Evolutionary conservation across 2,113 vertebrate genomes (phyloP).

Genomic region (Bubo blakistoni): DNA sequence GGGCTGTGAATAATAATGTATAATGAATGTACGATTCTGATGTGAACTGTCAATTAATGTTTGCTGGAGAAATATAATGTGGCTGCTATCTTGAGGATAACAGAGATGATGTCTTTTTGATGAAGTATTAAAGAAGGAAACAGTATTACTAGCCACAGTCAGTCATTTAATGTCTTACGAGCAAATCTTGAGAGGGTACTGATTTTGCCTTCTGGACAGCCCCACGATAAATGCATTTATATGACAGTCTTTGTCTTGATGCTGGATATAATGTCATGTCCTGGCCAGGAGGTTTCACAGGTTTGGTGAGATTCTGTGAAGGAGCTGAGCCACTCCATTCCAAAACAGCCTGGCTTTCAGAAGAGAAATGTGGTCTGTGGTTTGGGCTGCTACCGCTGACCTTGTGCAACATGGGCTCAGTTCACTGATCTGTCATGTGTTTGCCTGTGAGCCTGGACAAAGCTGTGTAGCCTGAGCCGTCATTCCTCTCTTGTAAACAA

Average conservation of each 20-base stretch:
- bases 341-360: neutral
- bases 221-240: neutral
- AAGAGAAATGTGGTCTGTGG: neutral
- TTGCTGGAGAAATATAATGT: neutral
- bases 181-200: neutral
- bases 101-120: neutral
- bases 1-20: neutral
- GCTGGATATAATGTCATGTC: neutral
- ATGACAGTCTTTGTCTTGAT: neutral
- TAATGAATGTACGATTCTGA: neutral
- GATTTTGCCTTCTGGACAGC: neutral
- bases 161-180: neutral
- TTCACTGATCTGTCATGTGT: neutral
- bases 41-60: neutral
- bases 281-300: neutral
- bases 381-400: neutral
- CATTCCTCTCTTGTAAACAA: neutral
- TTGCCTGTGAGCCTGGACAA: neutral
- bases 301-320: neutral
- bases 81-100: neutral
- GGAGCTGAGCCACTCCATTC: neutral
- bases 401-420: rapidly evolving
- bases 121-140: neutral
- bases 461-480: neutral
- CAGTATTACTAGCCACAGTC: neutral